These are phyloP conservation scores for Falco berigora DNA, from an alignment of 2,797 vertebrate genomes.

Conservation along the genomic window DNA sequence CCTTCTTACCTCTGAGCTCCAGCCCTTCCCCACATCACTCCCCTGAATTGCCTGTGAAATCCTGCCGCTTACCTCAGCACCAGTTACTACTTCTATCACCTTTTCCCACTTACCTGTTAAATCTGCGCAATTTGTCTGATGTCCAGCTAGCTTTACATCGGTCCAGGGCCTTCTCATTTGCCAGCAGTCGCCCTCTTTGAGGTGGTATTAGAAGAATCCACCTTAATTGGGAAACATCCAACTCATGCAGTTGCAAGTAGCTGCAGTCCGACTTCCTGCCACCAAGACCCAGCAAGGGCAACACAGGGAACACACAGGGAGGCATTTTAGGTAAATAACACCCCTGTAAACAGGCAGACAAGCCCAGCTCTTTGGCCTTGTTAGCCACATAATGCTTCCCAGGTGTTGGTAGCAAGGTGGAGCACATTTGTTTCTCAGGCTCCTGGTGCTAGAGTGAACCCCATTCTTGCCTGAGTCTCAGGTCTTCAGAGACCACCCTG, in stretches of 20 bases:
- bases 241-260: no score
- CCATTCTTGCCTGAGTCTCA: not conserved
- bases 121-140: not conserved
- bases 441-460: not conserved
- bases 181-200: rapidly evolving
- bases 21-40: no score
- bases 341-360: not conserved
- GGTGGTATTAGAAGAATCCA: not conserved
- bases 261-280: not conserved
- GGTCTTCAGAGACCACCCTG: not conserved
- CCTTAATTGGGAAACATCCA: not conserved
- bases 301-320: not conserved
- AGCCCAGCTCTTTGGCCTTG: not conserved
- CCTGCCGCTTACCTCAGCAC: not conserved
- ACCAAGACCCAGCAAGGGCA: no score
- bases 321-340: not conserved
- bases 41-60: not conserved
- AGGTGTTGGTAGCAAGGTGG: not conserved
- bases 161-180: not conserved
- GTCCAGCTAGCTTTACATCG: not conserved
- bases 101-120: no score
- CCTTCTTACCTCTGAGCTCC: not conserved
- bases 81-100: no score
- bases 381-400: not conserved
- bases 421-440: not conserved